A percentile compares a stretch with the other conserved stretches of the same genome.
These are phyloP conservation scores for Panthera leo DNA, from an alignment of 2,113 vertebrate species.

Conservation along the genomic window DNA sequence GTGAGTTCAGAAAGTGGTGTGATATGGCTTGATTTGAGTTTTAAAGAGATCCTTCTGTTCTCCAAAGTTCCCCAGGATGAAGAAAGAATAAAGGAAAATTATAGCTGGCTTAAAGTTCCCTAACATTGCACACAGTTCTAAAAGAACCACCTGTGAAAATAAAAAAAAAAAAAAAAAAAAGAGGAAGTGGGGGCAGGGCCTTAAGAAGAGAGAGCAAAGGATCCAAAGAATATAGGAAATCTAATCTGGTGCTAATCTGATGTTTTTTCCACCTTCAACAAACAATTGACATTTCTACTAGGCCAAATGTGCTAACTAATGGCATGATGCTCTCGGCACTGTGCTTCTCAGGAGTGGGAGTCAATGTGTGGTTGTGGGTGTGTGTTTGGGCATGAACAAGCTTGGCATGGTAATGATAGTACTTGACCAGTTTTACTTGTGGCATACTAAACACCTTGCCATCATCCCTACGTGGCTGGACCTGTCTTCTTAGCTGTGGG, in stretches of 20 bases:
- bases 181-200: too few species aligned
- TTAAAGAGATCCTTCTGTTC: neutral
- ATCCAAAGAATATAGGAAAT: neutral
- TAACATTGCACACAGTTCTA: neutral
- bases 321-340: fast-evolving
- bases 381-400: fast-evolving
- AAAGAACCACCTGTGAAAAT: neutral
- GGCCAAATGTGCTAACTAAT: too few species aligned
- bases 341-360: neutral
- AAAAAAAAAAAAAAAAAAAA: neutral
- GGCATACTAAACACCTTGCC: neutral
- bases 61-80: neutral
- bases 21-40: neutral
- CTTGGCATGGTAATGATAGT: neutral
- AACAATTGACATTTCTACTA: neutral
- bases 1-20: neutral
- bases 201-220: neutral
- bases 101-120: neutral
- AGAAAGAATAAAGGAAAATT: neutral
- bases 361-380: neutral
- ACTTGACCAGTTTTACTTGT: neutral
- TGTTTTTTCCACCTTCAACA: neutral
- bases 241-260: neutral
- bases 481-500: neutral
- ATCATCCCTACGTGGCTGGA: neutral